phyloP scores from a whole-genome alignment of 2,113 vertebrate genomes.

The Hypanus sabinus region DNA sequence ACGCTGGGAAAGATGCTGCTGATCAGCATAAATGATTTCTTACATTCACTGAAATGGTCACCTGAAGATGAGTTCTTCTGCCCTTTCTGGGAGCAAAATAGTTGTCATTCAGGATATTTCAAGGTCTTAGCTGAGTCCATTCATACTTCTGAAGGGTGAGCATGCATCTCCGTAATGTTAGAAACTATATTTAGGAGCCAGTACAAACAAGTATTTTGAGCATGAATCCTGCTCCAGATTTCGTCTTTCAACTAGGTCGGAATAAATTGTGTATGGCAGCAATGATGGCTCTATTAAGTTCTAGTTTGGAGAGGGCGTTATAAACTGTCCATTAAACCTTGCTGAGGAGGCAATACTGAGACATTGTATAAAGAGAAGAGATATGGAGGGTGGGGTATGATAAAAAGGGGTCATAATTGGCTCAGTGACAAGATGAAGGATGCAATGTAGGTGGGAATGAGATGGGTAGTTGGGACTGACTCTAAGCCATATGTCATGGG shows the following conservation, averaged over 20 bases:
- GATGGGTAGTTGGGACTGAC: too few species aligned
- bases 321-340: not conserved
- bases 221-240: not conserved
- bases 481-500: too few species aligned
- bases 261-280: not conserved
- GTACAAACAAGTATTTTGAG: not conserved
- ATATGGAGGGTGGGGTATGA: too few species aligned
- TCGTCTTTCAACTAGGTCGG: not conserved
- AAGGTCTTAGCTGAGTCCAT: not conserved
- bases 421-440: too few species aligned
- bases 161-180: too few species aligned
- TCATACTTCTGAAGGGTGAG: not conserved
- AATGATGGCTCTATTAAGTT: too few species aligned
- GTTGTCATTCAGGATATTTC: not conserved
- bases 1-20: not conserved
- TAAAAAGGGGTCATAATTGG: too few species aligned
- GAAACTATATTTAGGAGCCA: not conserved
- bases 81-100: not conserved
- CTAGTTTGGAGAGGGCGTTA: too few species aligned
- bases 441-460: too few species aligned
- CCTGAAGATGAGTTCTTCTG: not conserved
- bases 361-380: too few species aligned
- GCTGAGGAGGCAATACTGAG: too few species aligned
- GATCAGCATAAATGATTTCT: not conserved
- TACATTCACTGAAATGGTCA: not conserved